Percentiles rank a stretch among this genome's conserved stretches.
Evolutionary conservation across 30 jellyfish, hydroid and myxozoan species (phyloP).

Genomic region (Chironex yamaguchii): DNA sequence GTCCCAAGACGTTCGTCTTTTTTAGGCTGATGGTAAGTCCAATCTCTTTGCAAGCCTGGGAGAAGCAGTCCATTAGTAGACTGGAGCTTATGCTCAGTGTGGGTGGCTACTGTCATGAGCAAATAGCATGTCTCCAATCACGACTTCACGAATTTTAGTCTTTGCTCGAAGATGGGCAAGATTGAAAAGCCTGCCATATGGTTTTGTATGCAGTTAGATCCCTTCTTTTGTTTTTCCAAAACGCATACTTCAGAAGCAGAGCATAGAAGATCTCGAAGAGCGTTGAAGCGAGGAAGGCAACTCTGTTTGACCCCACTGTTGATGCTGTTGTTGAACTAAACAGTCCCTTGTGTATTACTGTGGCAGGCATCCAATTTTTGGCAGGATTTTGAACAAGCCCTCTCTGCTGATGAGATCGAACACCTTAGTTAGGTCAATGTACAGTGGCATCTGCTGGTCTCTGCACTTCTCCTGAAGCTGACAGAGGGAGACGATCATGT

Average conservation of each 20-base stretch:
- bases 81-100: neutral
- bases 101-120: neutral
- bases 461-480: constrained; percentile 55
- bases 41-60: neutral
- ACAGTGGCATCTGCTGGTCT: constrained; percentile 21
- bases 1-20: neutral
- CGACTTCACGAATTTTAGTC: neutral
- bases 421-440: neutral
- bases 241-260: no score
- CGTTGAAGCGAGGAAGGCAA: neutral
- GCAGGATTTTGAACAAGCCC: neutral
- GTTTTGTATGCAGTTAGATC: no score
- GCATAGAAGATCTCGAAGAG: no score
- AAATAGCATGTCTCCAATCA: neutral
- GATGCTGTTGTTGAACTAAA: no score
- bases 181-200: constrained; percentile 1
- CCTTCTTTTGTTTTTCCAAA: no score
- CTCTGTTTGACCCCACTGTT: neutral
- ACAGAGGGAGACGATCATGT: neutral
- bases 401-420: neutral
- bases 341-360: neutral
- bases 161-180: neutral
- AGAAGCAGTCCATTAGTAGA: constrained; percentile 1
- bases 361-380: neutral
- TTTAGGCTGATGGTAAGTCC: neutral